Percentiles rank a stretch among this genome's conserved stretches.
Conservation (phyloP, 1,140 invertebrate genomes). For the Aphaenogaster rudis region DNA sequence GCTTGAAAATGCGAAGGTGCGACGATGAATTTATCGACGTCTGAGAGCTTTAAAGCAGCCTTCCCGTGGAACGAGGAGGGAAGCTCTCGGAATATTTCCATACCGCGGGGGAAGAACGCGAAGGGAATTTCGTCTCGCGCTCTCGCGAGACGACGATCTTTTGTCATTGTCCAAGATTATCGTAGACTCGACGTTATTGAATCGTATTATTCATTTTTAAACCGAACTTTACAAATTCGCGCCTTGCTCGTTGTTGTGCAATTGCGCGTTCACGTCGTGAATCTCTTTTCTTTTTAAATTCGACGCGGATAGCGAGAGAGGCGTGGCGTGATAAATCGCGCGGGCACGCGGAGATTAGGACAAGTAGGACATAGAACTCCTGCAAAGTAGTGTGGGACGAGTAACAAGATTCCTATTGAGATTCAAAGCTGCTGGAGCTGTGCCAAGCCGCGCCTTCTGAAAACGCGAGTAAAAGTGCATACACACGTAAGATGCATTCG, state of each 20-base stretch:
- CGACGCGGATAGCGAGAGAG: not conserved
- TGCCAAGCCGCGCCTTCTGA: slow-evolving; percentile 59
- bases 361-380: not conserved
- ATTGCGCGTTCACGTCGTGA: not conserved
- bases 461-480: slow-evolving; percentile 20
- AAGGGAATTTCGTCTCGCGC: not conserved
- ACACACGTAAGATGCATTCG: not conserved
- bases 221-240: not conserved
- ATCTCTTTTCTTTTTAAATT: not conserved
- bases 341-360: slow-evolving; percentile 60
- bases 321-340: slow-evolving; percentile 76
- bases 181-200: not conserved
- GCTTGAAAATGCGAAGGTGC: slow-evolving; percentile 56
- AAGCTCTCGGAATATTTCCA: slow-evolving; percentile 32
- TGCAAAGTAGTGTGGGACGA: slow-evolving; percentile 76
- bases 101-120: not conserved
- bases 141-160: not conserved
- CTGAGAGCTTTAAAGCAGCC: slow-evolving; percentile 18
- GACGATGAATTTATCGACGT: slow-evolving; percentile 58
- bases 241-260: not conserved
- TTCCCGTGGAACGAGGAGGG: not conserved
- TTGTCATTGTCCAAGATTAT: slow-evolving; percentile 1
- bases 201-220: slow-evolving; percentile 2
- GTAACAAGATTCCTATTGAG: slow-evolving; percentile 80
- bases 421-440: slow-evolving; percentile 65